phyloP scores from a whole-genome alignment of 1,140 invertebrate genomes.

The Chelonus insularis region DNA sequence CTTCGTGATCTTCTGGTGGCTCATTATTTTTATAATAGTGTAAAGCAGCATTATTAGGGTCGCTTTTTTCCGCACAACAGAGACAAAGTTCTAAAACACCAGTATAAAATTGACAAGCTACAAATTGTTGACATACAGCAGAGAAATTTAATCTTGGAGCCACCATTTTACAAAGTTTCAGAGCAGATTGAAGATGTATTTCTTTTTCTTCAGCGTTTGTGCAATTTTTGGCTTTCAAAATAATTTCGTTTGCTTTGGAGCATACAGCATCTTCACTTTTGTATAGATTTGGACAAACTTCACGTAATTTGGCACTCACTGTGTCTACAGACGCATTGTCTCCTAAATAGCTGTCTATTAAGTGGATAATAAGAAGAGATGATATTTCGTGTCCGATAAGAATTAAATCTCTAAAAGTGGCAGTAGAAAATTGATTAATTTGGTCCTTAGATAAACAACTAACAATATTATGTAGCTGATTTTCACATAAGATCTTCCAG shows the following conservation, averaged over 20 bases:
- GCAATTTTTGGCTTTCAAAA: slow-evolving; percentile 75
- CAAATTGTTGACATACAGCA: slow-evolving; percentile 77
- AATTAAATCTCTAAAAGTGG: slow-evolving; percentile 80
- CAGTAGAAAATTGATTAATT: slow-evolving; percentile 65
- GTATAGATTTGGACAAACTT: slow-evolving; percentile 92
- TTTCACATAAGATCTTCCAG: slow-evolving; percentile 92
- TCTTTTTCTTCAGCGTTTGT: slow-evolving; percentile 73
- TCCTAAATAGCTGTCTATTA: slow-evolving; percentile 85
- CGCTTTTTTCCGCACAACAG: slow-evolving; percentile 79
- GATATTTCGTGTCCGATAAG: slow-evolving; percentile 83
- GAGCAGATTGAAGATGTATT: slow-evolving; percentile 73
- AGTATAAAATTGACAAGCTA: slow-evolving; percentile 77
- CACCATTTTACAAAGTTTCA: slow-evolving; percentile 84
- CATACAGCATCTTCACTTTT: slow-evolving; percentile 94
- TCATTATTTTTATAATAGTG: slow-evolving; percentile 88
- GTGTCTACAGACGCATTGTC: slow-evolving; percentile 94
- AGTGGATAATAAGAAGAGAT: slow-evolving; percentile 71
- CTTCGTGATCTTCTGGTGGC: slow-evolving; percentile 77
- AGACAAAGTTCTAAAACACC: slow-evolving; percentile 88
- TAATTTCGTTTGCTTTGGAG: slow-evolving; percentile 88
- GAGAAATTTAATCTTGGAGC: slow-evolving; percentile 77
- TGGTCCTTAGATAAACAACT: slow-evolving; percentile 64
- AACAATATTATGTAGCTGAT: slow-evolving; percentile 87
- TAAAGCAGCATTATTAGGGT: slow-evolving; percentile 85
- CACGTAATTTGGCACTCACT: slow-evolving; percentile 84